These are phyloP conservation scores for Sebastes kiyomatsui DNA, from an alignment of 2,797 vertebrate species.

Conservation along the genomic window DNA sequence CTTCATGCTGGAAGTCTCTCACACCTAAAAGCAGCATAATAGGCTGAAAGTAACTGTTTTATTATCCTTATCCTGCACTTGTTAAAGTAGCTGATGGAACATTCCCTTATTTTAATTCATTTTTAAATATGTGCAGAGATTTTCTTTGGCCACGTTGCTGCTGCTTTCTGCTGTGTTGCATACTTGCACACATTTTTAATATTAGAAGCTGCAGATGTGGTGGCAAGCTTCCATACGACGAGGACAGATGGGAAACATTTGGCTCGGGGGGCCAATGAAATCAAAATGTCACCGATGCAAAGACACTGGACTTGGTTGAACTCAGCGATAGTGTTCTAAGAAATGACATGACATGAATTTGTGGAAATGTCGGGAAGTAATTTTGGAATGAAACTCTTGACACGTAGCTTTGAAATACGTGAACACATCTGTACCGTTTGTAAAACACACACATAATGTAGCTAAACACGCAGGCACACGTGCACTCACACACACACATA, in stretches of 20 bases:
- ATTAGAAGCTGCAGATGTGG: background rate
- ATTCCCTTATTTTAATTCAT: background rate
- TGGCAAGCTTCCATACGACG: background rate
- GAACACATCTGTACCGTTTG: constrained; percentile 7
- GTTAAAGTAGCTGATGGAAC: background rate
- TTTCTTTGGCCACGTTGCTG: background rate
- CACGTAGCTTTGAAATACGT: background rate
- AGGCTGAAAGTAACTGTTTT: too few relatives aligned
- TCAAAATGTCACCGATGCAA: background rate
- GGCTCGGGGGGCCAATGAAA: background rate
- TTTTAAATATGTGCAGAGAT: too few relatives aligned
- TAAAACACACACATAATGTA: constrained; percentile 5
- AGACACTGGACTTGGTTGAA: background rate
- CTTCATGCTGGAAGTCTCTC: too few relatives aligned
- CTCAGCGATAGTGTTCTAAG: background rate
- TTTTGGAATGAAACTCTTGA: constrained; percentile 32
- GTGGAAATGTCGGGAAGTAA: background rate
- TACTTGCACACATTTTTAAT: background rate
- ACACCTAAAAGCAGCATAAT: too few relatives aligned
- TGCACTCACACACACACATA: constrained; percentile 1
- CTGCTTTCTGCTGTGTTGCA: background rate
- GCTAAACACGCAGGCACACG: constrained; percentile 8
- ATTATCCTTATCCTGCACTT: background rate
- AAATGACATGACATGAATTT: background rate
- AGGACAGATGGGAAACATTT: background rate